These are phyloP conservation scores for Listronotus oregonensis DNA, from an alignment of 1,140 invertebrate species.

Conservation along the genomic window DNA sequence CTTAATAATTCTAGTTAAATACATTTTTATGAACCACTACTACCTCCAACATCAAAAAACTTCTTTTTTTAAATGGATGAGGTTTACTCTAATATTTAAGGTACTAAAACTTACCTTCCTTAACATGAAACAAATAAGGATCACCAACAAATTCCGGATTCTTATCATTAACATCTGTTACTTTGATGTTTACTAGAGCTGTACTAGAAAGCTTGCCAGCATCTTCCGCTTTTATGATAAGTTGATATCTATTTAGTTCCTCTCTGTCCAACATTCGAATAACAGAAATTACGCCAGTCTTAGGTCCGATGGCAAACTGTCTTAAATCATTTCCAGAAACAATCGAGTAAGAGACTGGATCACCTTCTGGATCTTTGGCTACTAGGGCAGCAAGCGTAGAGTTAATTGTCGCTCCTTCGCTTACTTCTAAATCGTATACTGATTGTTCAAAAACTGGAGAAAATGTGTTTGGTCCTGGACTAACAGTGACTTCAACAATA, in stretches of 20 bases:
- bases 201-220: slow-evolving; percentile 79
- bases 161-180: slow-evolving; percentile 90
- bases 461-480: slow-evolving; percentile 82
- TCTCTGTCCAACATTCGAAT: slow-evolving; percentile 84
- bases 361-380: slow-evolving; percentile 86
- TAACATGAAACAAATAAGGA: slow-evolving; percentile 80
- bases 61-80: too few relatives aligned
- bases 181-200: slow-evolving; percentile 83
- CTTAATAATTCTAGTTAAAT: too few relatives aligned
- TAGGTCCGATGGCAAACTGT: slow-evolving; percentile 83
- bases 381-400: slow-evolving; percentile 76
- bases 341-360: slow-evolving; percentile 83
- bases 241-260: slow-evolving; percentile 81
- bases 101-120: slow-evolving; percentile 66
- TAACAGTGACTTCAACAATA: slow-evolving; percentile 81
- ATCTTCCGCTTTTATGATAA: slow-evolving; percentile 86
- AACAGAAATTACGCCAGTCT: slow-evolving; percentile 80
- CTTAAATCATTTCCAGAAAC: slow-evolving; percentile 82
- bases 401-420: slow-evolving; percentile 84
- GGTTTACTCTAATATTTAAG: too few relatives aligned
- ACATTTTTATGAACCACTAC: too few relatives aligned
- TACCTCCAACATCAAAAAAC: too few relatives aligned
- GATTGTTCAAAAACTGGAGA: slow-evolving; percentile 79
- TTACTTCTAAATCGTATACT: slow-evolving; percentile 84
- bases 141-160: slow-evolving; percentile 80